Base-by-base conservation (phyloP, 2,888 invertebrate genomes). In the Lamellibrachia satsuma region DNA sequence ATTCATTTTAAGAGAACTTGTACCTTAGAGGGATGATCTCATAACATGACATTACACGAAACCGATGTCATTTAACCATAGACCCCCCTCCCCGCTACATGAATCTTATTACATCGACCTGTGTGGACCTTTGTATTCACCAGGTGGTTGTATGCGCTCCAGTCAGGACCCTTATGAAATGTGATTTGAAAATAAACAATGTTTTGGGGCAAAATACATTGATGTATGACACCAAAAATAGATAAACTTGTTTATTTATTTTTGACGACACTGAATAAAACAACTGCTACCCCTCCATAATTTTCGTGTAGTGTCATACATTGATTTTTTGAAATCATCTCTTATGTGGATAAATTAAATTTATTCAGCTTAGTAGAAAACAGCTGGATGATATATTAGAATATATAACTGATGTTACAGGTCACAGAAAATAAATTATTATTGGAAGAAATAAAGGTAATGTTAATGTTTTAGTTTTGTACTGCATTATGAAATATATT, bases 371-470 rank as follows among this genome's bases (percentile, higher is more conserved):
- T 75, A 75, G 75, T 75, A 22, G 75, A 75, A 75, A 11, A 75
- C 75, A 22, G 75, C n/a, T 75, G 75, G 75, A 75, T 75, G 75
- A n/a, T 75, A n/a, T 22, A 75, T 75, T 75, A 75, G 75, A 75
- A 75, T 15, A 75, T 75, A 75, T 6, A 6, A 75, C 22, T 75
- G 75, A 75, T 6, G 22, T 75, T 75, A 75, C 75, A 22, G 22
- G 60, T 60, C 15, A 75, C 75, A 75, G 39, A 39, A 39, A 39
- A 39, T 39, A 39, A 55, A 55, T 55, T 55, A 55, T 55, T 55
- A 9, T 9, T 55, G 2, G 9, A 55, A 55, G 7, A 55, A 22
- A 6, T 75, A 75, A 75, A 75, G 75, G 75, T 75, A 75, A 75
- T 75, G 75, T 6, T 75, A 75, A 75, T 75, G 75, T 75, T 15